Evolutionary conservation across 1,140 invertebrate genomes (phyloP), one percentile per base, ranked within the genome.

Genomic region (Drosophila sp.): DNA sequence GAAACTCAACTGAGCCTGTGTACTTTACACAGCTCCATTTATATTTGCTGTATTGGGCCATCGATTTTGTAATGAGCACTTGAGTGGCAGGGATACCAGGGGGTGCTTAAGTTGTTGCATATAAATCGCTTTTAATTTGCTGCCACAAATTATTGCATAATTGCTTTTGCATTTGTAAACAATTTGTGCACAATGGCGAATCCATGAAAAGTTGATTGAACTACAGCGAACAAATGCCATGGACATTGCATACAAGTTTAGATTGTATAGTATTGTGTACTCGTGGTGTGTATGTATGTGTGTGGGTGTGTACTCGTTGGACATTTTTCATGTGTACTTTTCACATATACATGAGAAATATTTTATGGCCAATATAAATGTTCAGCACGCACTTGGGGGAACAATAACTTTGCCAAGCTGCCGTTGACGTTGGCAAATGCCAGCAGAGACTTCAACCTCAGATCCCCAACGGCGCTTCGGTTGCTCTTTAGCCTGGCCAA

Each of bases 281-380:
- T n/a, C n/a, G 27, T 18, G 32, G 46, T 43, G 27, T 40, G 27
- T 29, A 9, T 29, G 54, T 16, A 27, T 41, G 2, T 62, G 8
- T 21, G 16, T 41, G 16, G 34, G 3, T 62, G 8, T 21, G 16
- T 41, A 11, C 6, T 29, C 14, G 34, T 27, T 46, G 65, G 43
- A 76, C 59, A 86, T 78, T 81, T 87, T 71, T 76, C 77, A 82
- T 78, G 51, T 78, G 45, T 61, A 51, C 66, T 53, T 50, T 56
- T 5, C 16, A 53, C 32, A 53, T 27, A 43, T 50, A 58, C 38
- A 63, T 70, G 58, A 27, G 64, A 81, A 84, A 78, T 82, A 87
- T 87, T 87, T 87, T 87, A 87, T 87, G 83, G 78, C 78, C 82
- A 87, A 87, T 82, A 87, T 76, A 87, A 87, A 89, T 62, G 70